phyloP scores from a whole-genome alignment of 1,140 invertebrate genomes.

The Nephotettix cincticeps region DNA sequence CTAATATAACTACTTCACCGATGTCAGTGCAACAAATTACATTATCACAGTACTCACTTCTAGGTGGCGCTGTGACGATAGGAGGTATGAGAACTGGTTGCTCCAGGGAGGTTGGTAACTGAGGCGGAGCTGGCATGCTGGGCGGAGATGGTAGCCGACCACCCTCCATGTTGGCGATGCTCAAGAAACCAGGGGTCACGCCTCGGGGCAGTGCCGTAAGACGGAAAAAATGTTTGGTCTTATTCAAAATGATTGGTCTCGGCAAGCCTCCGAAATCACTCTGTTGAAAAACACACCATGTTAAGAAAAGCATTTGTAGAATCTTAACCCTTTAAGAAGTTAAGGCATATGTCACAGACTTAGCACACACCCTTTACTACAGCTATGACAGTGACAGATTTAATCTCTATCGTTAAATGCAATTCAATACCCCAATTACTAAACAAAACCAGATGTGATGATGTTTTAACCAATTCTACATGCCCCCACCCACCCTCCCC shows the following conservation, averaged over 20 bases:
- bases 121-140: neutral
- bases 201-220: slow-evolving; percentile 77
- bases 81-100: neutral
- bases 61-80: neutral
- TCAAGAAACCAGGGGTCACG: slow-evolving; percentile 64
- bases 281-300: slow-evolving; percentile 37
- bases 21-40: no score
- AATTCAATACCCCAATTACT: no score
- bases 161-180: slow-evolving; percentile 66
- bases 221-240: slow-evolving; percentile 79
- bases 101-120: neutral
- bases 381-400: no score
- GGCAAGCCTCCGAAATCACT: slow-evolving; percentile 89
- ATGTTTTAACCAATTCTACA: no score
- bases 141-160: slow-evolving; percentile 44
- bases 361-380: no score
- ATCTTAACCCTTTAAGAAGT: no score
- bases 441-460: no score
- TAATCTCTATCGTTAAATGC: no score
- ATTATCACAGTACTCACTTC: neutral
- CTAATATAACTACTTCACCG: no score
- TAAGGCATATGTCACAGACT: no score
- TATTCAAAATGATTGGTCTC: slow-evolving; percentile 78
- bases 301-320: no score
- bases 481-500: no score